phyloP scores from a whole-genome alignment of 2,113 vertebrate species.

The Clupea harengus region DNA sequence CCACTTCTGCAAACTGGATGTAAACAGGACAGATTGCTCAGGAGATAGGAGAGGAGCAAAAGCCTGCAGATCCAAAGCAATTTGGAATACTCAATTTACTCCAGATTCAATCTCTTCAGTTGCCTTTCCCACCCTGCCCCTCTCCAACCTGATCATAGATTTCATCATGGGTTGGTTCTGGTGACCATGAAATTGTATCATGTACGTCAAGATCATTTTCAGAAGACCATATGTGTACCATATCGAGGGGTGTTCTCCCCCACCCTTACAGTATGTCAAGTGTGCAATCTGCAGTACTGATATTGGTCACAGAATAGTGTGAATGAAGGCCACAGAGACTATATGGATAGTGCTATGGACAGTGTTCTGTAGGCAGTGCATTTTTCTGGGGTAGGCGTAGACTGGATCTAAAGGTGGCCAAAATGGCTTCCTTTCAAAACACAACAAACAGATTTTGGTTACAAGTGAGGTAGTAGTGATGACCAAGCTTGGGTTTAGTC shows the following conservation, averaged over 20 bases:
- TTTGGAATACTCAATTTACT: slow-evolving; percentile 58
- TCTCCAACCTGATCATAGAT: not conserved
- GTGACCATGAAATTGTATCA: not conserved
- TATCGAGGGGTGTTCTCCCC: not conserved
- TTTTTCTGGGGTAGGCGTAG: not conserved
- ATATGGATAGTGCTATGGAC: too few species aligned
- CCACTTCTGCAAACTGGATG: not conserved
- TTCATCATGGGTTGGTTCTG: not conserved
- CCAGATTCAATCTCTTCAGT: slow-evolving; percentile 45
- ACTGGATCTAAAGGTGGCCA: not conserved
- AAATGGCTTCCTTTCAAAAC: not conserved
- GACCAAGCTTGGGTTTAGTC: too few species aligned
- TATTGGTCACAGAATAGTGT: too few species aligned
- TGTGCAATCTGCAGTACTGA: too few species aligned
- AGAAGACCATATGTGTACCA: not conserved
- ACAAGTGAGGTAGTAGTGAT: too few species aligned
- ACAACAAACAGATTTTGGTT: too few species aligned
- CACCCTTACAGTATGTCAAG: not conserved
- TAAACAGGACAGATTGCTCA: not conserved
- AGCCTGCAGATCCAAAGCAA: slow-evolving; percentile 36
- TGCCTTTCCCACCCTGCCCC: not conserved
- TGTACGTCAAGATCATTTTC: not conserved
- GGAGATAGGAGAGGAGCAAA: slow-evolving; percentile 33
- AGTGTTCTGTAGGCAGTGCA: too few species aligned
- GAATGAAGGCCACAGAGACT: too few species aligned